Evolutionary conservation across 1,140 invertebrate genomes (phyloP).

Genomic region (Gryllus bimaculatus): DNA sequence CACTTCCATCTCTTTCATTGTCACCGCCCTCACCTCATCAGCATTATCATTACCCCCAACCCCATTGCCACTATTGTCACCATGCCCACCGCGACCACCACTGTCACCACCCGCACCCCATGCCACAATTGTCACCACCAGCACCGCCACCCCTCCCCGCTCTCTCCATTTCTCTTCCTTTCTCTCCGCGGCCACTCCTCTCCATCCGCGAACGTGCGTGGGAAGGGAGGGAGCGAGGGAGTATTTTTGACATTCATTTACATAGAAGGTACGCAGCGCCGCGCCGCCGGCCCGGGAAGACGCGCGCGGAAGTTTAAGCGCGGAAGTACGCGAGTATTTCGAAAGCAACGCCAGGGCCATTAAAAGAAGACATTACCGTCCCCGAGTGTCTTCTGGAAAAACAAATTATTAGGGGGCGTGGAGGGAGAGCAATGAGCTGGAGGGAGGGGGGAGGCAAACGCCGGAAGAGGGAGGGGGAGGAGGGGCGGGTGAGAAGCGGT

Average conservation of each 20-base stretch:
- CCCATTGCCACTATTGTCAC: too few relatives aligned
- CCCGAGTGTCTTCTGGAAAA: constrained; percentile 19
- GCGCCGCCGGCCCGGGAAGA: neutral
- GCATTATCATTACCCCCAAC: too few relatives aligned
- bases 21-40: too few relatives aligned
- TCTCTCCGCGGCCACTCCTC: too few relatives aligned
- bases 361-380: constrained; percentile 20
- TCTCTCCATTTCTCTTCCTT: too few relatives aligned
- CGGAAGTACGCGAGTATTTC: constrained; percentile 16
- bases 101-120: too few relatives aligned
- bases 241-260: constrained; percentile 2
- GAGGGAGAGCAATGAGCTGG: neutral
- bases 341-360: constrained; percentile 18
- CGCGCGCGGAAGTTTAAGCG: constrained; percentile 6
- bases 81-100: too few relatives aligned
- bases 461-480: constrained; percentile 10
- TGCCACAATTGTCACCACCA: too few relatives aligned
- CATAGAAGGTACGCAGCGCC: neutral
- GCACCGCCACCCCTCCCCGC: too few relatives aligned
- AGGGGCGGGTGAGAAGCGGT: neutral
- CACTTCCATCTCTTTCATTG: too few relatives aligned
- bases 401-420: constrained; percentile 18
- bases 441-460: constrained; percentile 6
- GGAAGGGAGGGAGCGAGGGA: neutral
- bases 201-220: too few relatives aligned